phyloP scores from a whole-genome alignment of 2,888 invertebrate genomes.

The Helleia helle region DNA sequence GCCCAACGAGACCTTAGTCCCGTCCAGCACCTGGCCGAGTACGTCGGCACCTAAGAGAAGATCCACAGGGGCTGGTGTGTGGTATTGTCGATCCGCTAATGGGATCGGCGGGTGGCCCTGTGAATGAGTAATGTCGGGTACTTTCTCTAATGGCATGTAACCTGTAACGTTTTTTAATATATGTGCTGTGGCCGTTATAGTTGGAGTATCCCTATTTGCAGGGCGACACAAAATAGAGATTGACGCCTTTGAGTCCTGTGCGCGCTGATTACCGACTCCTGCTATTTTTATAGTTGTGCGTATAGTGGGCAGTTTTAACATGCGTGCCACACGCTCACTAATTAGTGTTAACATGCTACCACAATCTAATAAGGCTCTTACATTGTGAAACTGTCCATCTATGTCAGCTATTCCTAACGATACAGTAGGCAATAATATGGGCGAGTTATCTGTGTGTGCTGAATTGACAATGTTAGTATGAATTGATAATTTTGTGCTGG shows the following conservation, averaged over 20 bases:
- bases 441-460: too few species aligned
- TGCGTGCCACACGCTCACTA: not conserved
- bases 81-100: not conserved
- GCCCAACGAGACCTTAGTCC: not conserved
- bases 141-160: not conserved
- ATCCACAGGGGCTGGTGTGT: not conserved
- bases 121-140: not conserved
- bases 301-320: not conserved
- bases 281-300: too few species aligned
- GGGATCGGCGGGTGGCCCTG: not conserved
- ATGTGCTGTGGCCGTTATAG: not conserved
- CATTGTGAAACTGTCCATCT: not conserved
- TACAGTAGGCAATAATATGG: too few species aligned
- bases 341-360: not conserved
- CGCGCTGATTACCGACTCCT: too few species aligned
- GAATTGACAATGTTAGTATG: not conserved
- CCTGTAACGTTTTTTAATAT: not conserved
- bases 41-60: not conserved
- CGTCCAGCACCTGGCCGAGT: not conserved
- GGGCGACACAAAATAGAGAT: not conserved
- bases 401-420: not conserved
- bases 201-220: not conserved
- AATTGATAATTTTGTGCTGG: not conserved
- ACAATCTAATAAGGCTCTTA: not conserved
- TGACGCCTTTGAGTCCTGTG: not conserved